These are phyloP conservation scores for Agelaius phoeniceus DNA, from an alignment of 2,113 vertebrate genomes.

Conservation along the genomic window DNA sequence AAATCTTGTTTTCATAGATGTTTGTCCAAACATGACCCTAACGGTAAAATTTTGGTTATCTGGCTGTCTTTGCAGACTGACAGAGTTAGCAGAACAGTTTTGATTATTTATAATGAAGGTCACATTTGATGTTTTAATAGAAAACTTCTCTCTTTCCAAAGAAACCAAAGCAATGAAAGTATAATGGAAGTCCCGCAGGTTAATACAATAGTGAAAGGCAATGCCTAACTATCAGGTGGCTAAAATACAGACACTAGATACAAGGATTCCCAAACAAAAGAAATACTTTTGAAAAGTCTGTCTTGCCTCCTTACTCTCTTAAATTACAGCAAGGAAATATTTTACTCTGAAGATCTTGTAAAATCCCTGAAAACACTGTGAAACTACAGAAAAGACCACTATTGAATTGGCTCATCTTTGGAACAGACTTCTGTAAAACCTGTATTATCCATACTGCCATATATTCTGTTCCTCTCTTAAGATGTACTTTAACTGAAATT, in stretches of 20 bases:
- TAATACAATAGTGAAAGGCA: not conserved
- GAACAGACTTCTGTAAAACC: not conserved
- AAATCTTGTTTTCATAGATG: not conserved
- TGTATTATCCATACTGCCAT: not conserved
- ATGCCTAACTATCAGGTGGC: not conserved
- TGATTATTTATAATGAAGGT: not conserved
- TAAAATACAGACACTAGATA: not conserved
- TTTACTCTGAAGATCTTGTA: not conserved
- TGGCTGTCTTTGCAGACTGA: not conserved
- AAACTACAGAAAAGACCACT: not conserved
- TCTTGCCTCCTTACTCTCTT: not conserved
- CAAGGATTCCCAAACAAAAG: not conserved
- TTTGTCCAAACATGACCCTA: not conserved
- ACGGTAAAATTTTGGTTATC: not conserved
- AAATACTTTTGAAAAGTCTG: not conserved
- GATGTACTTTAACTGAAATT: not conserved
- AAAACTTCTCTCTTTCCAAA: not conserved
- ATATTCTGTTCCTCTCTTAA: not conserved
- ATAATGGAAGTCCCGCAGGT: not conserved
- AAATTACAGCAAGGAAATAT: not conserved
- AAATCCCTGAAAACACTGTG: not conserved
- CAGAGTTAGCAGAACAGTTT: not conserved
- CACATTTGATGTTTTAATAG: not conserved
- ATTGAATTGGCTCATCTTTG: not conserved
- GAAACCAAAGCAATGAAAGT: not conserved